Conservation (phyloP, 2,113 vertebrate genomes). For the Ammodytes marinus region DNA sequence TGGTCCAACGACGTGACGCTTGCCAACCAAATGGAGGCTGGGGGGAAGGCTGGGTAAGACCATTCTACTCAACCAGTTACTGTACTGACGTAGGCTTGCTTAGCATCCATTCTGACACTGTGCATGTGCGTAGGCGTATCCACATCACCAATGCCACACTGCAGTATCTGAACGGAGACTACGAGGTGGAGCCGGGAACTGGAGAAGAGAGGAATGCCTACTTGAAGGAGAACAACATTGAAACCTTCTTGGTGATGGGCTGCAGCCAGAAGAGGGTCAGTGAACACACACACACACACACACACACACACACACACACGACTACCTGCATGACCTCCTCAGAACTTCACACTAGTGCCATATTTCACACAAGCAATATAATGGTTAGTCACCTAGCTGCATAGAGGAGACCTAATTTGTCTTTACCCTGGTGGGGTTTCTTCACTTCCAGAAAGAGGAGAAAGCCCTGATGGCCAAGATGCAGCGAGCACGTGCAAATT, state of each 20-base stretch:
- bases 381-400: constrained; percentile 58
- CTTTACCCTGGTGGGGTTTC: constrained; percentile 34
- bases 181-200: constrained; percentile 93
- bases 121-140: constrained; percentile 87
- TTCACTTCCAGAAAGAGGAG: constrained; percentile 91
- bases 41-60: constrained; percentile 92
- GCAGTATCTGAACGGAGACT: constrained; percentile 95
- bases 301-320: constrained; percentile 31
- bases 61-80: neutral
- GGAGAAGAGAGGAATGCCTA: constrained; percentile 94
- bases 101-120: constrained; percentile 12
- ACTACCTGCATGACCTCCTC: constrained; percentile 37
- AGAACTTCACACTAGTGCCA: constrained; percentile 42
- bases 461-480: constrained; percentile 96
- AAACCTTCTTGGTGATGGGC: constrained; percentile 95
- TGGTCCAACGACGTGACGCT: constrained; percentile 98
- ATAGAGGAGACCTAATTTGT: constrained; percentile 39
- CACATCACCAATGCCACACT: constrained; percentile 96
- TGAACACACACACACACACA: constrained; percentile 31
- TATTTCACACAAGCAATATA: constrained; percentile 67
- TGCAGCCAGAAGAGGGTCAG: constrained; percentile 96
- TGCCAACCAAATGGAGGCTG: constrained; percentile 97
- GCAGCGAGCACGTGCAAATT: constrained; percentile 92
- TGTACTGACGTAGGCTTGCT: neutral
- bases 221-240: constrained; percentile 94